Conservation (phyloP, 2,797 vertebrate genomes). For the Harpagifer antarcticus region DNA sequence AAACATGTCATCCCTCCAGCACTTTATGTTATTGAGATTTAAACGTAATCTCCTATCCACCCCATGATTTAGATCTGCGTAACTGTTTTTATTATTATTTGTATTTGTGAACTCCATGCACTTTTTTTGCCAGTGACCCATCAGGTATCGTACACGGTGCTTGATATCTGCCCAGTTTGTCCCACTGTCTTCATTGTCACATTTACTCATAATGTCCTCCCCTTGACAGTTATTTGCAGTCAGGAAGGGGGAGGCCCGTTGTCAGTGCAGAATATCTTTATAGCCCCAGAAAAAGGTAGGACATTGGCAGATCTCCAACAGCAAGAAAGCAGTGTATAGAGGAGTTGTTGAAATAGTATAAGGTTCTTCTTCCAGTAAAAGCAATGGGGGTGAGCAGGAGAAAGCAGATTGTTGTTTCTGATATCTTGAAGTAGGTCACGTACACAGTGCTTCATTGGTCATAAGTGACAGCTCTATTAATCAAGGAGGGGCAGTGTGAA, state of each 20-base stretch:
- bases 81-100: neutral
- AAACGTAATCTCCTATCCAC: too few relatives aligned
- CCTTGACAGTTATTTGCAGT: constrained; percentile 26
- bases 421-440: constrained; percentile 81
- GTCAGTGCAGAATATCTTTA: constrained; percentile 40
- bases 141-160: neutral
- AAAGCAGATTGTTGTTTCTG: constrained; percentile 35
- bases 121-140: neutral
- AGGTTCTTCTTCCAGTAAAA: constrained; percentile 20
- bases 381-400: constrained; percentile 1
- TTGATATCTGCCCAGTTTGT: constrained; percentile 13
- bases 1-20: too few relatives aligned
- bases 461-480: constrained; percentile 82
- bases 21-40: too few relatives aligned
- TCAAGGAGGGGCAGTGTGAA: constrained; percentile 70
- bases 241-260: constrained; percentile 15
- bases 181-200: neutral
- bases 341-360: constrained; percentile 5
- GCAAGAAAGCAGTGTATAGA: constrained; percentile 9
- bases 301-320: constrained; percentile 42
- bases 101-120: neutral
- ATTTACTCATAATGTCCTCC: constrained; percentile 26
- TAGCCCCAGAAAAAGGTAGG: constrained; percentile 39
- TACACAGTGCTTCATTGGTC: constrained; percentile 79
- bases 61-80: neutral